Base-by-base conservation (phyloP, 35 echinoderm and acorn worm species). In the Apostichopus parvimensis region DNA sequence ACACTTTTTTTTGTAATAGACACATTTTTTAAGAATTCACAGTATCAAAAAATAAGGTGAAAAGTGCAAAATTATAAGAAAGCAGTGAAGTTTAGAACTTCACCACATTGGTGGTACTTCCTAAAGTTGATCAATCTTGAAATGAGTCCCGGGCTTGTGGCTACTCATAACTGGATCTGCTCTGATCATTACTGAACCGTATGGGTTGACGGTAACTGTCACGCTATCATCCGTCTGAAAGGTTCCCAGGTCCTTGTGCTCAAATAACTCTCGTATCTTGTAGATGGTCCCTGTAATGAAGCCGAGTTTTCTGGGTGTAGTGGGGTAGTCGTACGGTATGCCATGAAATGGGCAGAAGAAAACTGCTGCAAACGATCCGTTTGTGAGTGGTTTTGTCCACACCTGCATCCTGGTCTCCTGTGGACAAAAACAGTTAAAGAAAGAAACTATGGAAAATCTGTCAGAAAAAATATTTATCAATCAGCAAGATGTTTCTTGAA, bases 201-300 rank as follows among this genome's bases (percentile, higher is more conserved):
- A 62, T 18, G 96, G 94, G 88, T 93, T 95, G 5, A 94, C 92
- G 9, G 56, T 89, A 8, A 93, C 54, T 6, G 71, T 79, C 28
- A 95, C 18, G 53, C 53, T 53, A 82, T 93, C 89, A 60, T 80
- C 77, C 10, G 45, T 77, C 20, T 61, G 53, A 77, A 92, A 95
- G 26, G 66, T 60, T 15, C 96, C 94, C 0, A 98, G 6, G 61
- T 95, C 85, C 55, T 95, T 80, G 15, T 93, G 91, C 8, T 87
- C 60, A 45, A 95, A 98, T 28, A 98, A 59, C 21, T 98, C 96
- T 23, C 94, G 54, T 68, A 95, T 85, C n/a, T 78, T 81, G 79
- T 98, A 98, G 0, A 65, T 55, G 0, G 28, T 26, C 15, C 79
- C 3, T 86, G 89, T 25, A 34, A 5, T 54, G 22, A 95, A 92